Conservation (phyloP, 2,888 invertebrate genomes). For the Drosophila falleni region DNA sequence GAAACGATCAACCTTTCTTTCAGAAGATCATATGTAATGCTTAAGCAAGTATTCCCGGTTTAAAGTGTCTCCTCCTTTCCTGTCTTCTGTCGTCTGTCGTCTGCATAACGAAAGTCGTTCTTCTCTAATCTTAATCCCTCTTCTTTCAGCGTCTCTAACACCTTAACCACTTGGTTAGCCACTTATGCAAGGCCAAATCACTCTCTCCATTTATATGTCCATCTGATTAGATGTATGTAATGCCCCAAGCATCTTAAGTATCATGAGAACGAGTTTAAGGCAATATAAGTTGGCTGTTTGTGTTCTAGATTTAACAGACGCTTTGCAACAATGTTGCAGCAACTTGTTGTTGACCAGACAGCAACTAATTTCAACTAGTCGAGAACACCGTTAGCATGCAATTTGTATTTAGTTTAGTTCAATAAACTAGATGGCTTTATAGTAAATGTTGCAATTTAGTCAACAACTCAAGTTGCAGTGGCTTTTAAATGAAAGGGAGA, state of each 20-base stretch:
- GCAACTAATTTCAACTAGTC: slow-evolving; percentile 21
- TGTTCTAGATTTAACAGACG: slow-evolving; percentile 67
- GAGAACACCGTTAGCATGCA: slow-evolving; percentile 48
- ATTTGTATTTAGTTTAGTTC: slow-evolving; percentile 64
- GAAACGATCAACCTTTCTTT: background rate
- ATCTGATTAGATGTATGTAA: slow-evolving; percentile 1
- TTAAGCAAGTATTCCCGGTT: background rate
- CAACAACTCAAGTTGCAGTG: slow-evolving; percentile 27
- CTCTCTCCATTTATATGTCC: slow-evolving; percentile 15
- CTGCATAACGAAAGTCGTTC: slow-evolving; percentile 32
- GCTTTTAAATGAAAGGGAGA: background rate
- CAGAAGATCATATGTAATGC: background rate
- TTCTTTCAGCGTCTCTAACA: slow-evolving; percentile 11
- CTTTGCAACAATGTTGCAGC: slow-evolving; percentile 74
- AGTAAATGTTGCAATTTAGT: slow-evolving; percentile 53
- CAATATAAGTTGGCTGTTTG: slow-evolving; percentile 43
- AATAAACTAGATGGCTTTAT: slow-evolving; percentile 73
- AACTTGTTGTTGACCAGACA: slow-evolving; percentile 60
- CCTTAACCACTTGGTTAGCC: slow-evolving; percentile 20
- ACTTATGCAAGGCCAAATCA: slow-evolving; percentile 46
- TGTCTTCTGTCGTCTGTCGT: background rate
- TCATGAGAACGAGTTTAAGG: slow-evolving; percentile 40
- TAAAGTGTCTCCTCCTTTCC: background rate
- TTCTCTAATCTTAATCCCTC: slow-evolving; percentile 20
- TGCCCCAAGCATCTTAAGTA: slow-evolving; percentile 27